Conservation (phyloP, 2,113 vertebrate genomes). For the Grantiella picta region DNA sequence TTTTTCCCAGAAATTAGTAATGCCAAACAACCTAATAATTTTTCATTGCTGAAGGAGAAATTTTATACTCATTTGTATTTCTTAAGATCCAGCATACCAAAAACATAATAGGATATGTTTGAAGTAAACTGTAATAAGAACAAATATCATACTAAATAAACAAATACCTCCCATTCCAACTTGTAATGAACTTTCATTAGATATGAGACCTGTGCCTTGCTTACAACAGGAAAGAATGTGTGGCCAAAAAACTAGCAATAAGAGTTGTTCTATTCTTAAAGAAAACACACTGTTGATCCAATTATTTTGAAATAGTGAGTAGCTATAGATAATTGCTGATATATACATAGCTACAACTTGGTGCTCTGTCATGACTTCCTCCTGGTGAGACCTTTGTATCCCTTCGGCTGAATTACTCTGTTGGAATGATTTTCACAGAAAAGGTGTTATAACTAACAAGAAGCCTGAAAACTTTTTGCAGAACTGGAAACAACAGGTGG, state of each 20-base stretch:
- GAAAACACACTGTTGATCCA: slow-evolving; percentile 33
- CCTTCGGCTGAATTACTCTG: slow-evolving; percentile 48
- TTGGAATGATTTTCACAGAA: slow-evolving; percentile 7
- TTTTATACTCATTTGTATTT: neutral
- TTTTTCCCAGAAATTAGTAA: neutral
- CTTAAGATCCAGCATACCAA: neutral
- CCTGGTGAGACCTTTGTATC: slow-evolving; percentile 28
- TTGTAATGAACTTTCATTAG: neutral
- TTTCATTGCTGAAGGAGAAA: neutral
- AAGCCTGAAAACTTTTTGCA: slow-evolving; percentile 34
- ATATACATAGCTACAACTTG: slow-evolving; percentile 16
- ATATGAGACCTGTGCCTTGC: neutral
- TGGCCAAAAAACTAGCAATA: neutral
- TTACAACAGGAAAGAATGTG: neutral
- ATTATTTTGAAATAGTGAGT: slow-evolving; percentile 62
- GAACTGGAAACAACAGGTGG: slow-evolving; percentile 50
- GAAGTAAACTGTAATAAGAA: neutral
- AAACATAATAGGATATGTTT: neutral
- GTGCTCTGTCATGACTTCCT: slow-evolving; percentile 45
- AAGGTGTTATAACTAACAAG: slow-evolving; percentile 50
- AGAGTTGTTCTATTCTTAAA: neutral
- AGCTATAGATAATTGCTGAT: slow-evolving; percentile 57
- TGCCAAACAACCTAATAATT: neutral
- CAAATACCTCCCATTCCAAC: neutral
- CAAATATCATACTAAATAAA: neutral